A percentile compares a stretch with the other conserved stretches of the same genome.
Conservation (phyloP, 2,888 invertebrate species). For the Nomada ferruginata region DNA sequence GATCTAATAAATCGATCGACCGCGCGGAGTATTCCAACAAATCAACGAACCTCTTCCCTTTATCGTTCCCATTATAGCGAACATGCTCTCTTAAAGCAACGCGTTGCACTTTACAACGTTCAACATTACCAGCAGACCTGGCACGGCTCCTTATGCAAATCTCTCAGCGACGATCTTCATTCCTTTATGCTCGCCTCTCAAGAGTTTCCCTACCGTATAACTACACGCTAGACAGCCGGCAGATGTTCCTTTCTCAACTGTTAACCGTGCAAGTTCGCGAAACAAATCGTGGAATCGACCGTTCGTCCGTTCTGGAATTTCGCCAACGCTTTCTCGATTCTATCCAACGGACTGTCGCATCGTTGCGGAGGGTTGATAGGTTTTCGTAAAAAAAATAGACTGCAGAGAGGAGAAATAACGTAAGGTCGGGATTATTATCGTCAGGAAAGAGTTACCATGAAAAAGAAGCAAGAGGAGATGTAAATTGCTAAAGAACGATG, state of each 20-base stretch:
- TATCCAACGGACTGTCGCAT: too few relatives aligned
- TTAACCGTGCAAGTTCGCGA: slow-evolving; percentile 23
- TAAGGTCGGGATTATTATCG: slow-evolving; percentile 29
- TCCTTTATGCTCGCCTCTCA: slow-evolving; percentile 24
- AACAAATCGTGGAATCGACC: slow-evolving; percentile 18
- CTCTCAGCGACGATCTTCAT: slow-evolving; percentile 50
- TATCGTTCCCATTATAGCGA: slow-evolving; percentile 47
- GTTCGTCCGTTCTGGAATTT: slow-evolving; percentile 33
- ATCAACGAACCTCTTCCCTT: slow-evolving; percentile 38
- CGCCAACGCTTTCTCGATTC: not conserved
- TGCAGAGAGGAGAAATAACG: not conserved
- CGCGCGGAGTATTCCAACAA: slow-evolving; percentile 21
- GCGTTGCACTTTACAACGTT: slow-evolving; percentile 36
- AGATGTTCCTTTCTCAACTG: slow-evolving; percentile 35
- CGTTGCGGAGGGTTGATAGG: not conserved
- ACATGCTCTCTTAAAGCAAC: slow-evolving; percentile 37
- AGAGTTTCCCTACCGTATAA: slow-evolving; percentile 29
- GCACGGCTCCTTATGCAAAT: slow-evolving; percentile 47
- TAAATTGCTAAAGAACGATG: slow-evolving; percentile 46
- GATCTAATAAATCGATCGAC: slow-evolving; percentile 50
- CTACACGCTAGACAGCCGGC: slow-evolving; percentile 36
- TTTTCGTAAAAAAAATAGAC: not conserved
- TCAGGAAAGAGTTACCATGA: slow-evolving; percentile 33
- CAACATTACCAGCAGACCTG: slow-evolving; percentile 32
- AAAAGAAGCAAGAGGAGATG: slow-evolving; percentile 35